Evolutionary conservation across 2,888 invertebrate genomes (phyloP).

Genomic region (Dasysyrphus albostriatus): DNA sequence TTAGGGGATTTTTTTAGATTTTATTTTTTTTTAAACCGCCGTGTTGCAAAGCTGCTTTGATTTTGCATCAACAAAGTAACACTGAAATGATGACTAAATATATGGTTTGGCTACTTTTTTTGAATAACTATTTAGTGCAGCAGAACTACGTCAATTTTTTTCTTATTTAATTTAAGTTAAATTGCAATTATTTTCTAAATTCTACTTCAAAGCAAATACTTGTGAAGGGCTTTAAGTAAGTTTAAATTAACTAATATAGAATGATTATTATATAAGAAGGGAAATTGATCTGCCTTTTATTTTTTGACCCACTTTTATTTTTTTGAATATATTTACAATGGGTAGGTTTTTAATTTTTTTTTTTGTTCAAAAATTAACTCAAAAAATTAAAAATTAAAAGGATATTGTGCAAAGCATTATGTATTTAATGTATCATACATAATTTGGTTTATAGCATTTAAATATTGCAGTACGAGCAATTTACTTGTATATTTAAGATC

Average conservation of each 20-base stretch:
- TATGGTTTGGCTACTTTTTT: slow-evolving; percentile 23
- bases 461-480: slow-evolving; percentile 23
- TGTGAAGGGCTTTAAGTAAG: slow-evolving; percentile 21
- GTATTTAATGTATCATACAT: slow-evolving; percentile 15
- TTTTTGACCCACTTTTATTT: slow-evolving; percentile 11
- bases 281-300: not conserved
- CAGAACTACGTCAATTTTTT: slow-evolving; percentile 40
- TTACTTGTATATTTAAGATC: slow-evolving; percentile 34
- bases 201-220: slow-evolving; percentile 56
- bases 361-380: not conserved
- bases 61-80: slow-evolving; percentile 3
- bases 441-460: slow-evolving; percentile 12
- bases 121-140: slow-evolving; percentile 40
- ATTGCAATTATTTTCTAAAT: slow-evolving; percentile 23
- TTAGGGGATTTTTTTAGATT: slow-evolving; percentile 6
- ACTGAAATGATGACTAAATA: slow-evolving; percentile 32
- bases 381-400: not conserved
- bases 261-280: not conserved
- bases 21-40: slow-evolving; percentile 31
- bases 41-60: slow-evolving; percentile 78
- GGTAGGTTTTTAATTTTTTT: not conserved
- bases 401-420: slow-evolving; percentile 34
- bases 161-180: not conserved
- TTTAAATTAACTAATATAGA: slow-evolving; percentile 21
- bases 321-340: slow-evolving; percentile 17